Base-by-base conservation (phyloP, 2,113 vertebrate genomes). In the Microtus montanus region DNA sequence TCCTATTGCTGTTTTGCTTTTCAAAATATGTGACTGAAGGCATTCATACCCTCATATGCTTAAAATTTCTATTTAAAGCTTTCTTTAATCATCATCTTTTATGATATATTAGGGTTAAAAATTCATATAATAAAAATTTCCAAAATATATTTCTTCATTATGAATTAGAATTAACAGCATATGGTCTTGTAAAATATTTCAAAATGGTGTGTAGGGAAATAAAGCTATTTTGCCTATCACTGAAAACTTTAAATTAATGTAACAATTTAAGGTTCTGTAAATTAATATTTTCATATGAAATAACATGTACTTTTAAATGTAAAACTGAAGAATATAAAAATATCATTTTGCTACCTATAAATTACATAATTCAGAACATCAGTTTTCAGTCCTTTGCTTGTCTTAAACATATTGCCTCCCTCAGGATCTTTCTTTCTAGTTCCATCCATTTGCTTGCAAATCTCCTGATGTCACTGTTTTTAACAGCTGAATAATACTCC, bases 161-260 rank as follows among this genome's bases (percentile, higher is more conserved):
- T 89, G 78, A 94, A 63, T 94, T 77, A 85, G 26, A 82, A 90
- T 58, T 38, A 49, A 38, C 47, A 80, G 0, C 3, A 87, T 52
- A 22, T 61, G 10, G 28, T 41, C 73, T 52, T n/a, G 0, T 83
- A 73, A 83, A 84, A 82, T 38, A 86, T 52, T 82, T 83, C 3
- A 3, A 3, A 41, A 49, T 8, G 84, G 15, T 52, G 61, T 14
- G 6, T 58, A 61, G 68, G 92, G 2, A 91, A 92, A 83, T 38
- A 64, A 74, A 74, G 5, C 1, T 85, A 9, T 68, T 79, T 87
- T 8, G 15, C 47, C 6, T 35, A 41, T 74, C n/a, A 70, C 5
- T 52, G 26, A 61, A 84, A 91, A 19, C 52, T 94, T 87, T 87
- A 75, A 94, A 73, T 94, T 89, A 74, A 68, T 49, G 13, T 47